Conservation (phyloP, 2,797 vertebrate species). For the Eutrigla gurnardus region DNA sequence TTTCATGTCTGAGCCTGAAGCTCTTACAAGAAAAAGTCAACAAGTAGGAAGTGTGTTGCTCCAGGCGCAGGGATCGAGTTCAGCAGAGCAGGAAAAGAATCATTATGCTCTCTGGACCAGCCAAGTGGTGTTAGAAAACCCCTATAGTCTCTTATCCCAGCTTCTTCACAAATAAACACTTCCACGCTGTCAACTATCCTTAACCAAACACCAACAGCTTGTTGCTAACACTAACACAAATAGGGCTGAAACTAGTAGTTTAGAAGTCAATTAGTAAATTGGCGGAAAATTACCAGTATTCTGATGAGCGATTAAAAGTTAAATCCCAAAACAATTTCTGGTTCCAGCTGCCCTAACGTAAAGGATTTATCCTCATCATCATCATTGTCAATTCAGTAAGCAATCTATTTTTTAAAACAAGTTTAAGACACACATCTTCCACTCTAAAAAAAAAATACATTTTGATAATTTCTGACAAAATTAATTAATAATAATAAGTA, state of each 20-base stretch:
- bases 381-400: not conserved
- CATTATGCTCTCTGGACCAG: constrained; percentile 64
- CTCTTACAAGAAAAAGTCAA: constrained; percentile 42
- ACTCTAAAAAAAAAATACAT: not conserved
- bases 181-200: constrained; percentile 38
- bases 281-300: not conserved
- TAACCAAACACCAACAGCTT: constrained; percentile 41
- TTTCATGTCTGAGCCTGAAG: constrained; percentile 41
- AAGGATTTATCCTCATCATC: constrained; percentile 1
- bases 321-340: not conserved
- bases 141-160: constrained; percentile 32
- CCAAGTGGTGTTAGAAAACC: constrained; percentile 48
- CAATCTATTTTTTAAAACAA: no score
- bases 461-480: no score
- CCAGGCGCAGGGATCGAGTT: constrained; percentile 71
- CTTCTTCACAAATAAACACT: constrained; percentile 66
- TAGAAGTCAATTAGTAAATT: not conserved
- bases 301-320: not conserved
- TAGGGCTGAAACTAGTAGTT: not conserved
- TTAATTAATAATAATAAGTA: no score
- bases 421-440: not conserved
- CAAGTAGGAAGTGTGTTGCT: constrained; percentile 65
- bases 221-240: not conserved
- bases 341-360: not conserved
- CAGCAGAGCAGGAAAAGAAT: constrained; percentile 76